Percentiles rank a stretch among this genome's conserved stretches.
Evolutionary conservation across 92 coral and sea anemone genomes (phyloP).

Genomic region (Epizoanthus fatuus): DNA sequence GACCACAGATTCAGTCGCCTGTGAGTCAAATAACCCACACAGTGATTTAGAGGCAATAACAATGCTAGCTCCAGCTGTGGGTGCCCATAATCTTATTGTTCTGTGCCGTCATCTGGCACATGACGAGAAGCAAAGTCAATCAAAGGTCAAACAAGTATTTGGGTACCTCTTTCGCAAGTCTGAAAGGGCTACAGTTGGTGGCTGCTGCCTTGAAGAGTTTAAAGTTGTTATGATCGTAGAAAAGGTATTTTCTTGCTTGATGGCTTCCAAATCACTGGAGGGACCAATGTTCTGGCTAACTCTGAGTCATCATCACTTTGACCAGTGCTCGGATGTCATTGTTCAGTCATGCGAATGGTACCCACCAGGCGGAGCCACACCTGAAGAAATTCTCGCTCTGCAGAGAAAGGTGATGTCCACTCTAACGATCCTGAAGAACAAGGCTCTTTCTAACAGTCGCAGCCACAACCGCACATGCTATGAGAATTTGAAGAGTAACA

Average conservation of each 20-base stretch:
- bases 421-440: background rate
- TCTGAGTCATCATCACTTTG: constrained; percentile 28
- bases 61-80: background rate
- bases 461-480: background rate
- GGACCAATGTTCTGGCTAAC: constrained; percentile 43
- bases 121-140: background rate
- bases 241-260: background rate
- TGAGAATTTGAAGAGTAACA: background rate
- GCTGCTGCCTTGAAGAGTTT: background rate
- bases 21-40: too few species aligned
- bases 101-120: background rate
- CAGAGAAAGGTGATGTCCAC: constrained; percentile 1
- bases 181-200: background rate
- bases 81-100: background rate
- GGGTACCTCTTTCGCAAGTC: background rate
- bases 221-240: background rate
- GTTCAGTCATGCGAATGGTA: constrained; percentile 45
- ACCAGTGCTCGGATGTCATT: constrained; percentile 60
- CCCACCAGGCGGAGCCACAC: background rate
- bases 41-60: background rate
- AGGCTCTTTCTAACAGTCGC: background rate
- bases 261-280: constrained; percentile 29
- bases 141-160: constrained; percentile 1
- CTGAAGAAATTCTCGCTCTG: constrained; percentile 9
- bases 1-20: background rate